Evolutionary conservation across 2,113 vertebrate species (phyloP).

Genomic region (Microcebus griseorufus): DNA sequence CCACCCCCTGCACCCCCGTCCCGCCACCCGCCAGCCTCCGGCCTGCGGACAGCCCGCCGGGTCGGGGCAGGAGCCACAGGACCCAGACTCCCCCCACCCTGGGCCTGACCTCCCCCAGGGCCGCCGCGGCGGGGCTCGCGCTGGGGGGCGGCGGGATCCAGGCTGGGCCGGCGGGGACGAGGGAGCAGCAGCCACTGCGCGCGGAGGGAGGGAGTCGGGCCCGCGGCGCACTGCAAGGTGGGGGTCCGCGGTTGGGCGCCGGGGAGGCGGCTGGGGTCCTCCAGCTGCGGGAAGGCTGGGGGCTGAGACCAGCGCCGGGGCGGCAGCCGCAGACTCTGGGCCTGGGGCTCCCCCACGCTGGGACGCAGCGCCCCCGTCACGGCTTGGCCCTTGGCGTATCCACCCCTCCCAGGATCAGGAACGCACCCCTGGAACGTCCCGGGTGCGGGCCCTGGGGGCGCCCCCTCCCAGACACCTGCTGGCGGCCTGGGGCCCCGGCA

Average conservation of each 20-base stretch:
- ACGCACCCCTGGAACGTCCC: not conserved
- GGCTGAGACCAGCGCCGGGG: not conserved
- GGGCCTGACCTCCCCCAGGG: not conserved
- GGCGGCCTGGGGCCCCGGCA: not conserved
- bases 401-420: not conserved
- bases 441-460: not conserved
- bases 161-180: not conserved
- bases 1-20: too few species aligned
- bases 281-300: not conserved
- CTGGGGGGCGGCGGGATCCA: not conserved
- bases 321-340: not conserved
- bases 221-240: fast-evolving
- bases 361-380: fast-evolving
- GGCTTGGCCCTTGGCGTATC: not conserved
- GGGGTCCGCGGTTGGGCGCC: fast-evolving
- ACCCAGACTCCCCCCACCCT: not conserved
- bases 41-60: not conserved
- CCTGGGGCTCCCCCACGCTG: not conserved
- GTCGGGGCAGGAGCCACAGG: not conserved
- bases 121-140: fast-evolving
- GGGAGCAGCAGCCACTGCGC: not conserved
- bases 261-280: fast-evolving
- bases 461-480: not conserved
- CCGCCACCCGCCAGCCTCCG: too few species aligned
- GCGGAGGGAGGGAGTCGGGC: not conserved